Evolutionary conservation across 2,888 invertebrate species (phyloP), one percentile per base, ranked within the genome.

Genomic region (Rhorus exstirpatorius): DNA sequence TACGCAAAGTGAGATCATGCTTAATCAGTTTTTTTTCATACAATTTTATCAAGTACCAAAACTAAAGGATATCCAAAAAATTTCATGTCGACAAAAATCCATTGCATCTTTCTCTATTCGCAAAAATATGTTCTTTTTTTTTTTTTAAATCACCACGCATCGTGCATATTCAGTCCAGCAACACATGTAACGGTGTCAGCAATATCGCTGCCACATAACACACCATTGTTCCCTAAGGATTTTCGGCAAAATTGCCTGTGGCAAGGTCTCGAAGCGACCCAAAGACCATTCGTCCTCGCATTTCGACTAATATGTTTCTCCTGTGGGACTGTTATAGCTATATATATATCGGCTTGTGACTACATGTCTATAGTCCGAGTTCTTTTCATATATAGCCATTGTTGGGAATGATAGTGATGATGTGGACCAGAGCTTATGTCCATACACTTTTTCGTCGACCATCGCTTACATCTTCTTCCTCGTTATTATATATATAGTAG

Each of bases 221-320:
- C 17, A 31, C 24, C 49, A 12, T 68, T 49, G 60, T 60, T 68
- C 60, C 49, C 58, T 67, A 46, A 60, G 75, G 21, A 38, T 17
- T 12, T 68, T 35, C 12, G 35, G 35, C 1, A 12, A 19, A 38
- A 60, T 51, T 49, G 60, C 76, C 67, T 26, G 49, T 19, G 49
- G 68, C 49, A 12, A 58, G 31, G 14, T 35, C 67, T 46, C 35
- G 38, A 26, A 75, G 26, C 46, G 49, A 49, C 49, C n/a, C 60
- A 17, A 58, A 10, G 26, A 31, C 51, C 38, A 41, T 60, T 46
- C 60, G 49, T 60, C 38, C 60, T 60, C 26, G 60, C 49, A 26
- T 77, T 60, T 49, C 68, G 19, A 19, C 76, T 77, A 60, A 77
- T 77, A 60, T 51, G 76, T 60, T 60, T 68, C 14, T 68, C 76